Evolutionary conservation across 2,888 invertebrate genomes (phyloP).

Genomic region (Litoditis marina): DNA sequence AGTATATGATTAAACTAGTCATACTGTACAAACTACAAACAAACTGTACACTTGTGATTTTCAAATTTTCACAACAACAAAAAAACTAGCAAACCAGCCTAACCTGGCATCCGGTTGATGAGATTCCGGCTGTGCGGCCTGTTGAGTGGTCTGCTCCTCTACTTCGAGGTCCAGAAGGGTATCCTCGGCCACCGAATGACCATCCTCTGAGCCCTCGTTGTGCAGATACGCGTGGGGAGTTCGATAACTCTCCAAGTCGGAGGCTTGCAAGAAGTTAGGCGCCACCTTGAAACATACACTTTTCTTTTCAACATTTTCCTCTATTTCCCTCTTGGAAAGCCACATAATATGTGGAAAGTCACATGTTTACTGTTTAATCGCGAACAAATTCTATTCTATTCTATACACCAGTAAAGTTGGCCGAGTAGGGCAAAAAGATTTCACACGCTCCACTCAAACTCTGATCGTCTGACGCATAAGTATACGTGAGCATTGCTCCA

Average conservation of each 20-base stretch:
- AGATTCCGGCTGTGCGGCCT: slow-evolving; percentile 18
- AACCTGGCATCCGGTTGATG: slow-evolving; percentile 32
- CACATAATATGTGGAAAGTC: no score
- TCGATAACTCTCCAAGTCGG: slow-evolving; percentile 87
- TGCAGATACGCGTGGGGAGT: slow-evolving; percentile 75
- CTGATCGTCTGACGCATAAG: no score
- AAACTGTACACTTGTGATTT: no score
- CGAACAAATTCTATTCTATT: no score
- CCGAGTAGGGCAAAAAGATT: neutral
- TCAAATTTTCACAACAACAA: no score
- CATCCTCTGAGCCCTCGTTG: slow-evolving; percentile 45
- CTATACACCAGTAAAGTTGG: no score
- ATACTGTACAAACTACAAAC: no score
- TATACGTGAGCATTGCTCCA: no score
- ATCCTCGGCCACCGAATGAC: slow-evolving; percentile 49
- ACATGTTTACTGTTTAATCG: no score
- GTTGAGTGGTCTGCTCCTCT: slow-evolving; percentile 26
- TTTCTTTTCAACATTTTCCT: no score
- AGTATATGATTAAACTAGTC: no score
- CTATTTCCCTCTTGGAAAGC: no score
- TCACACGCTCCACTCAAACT: neutral
- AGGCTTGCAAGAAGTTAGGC: slow-evolving; percentile 83
- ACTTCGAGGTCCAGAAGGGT: slow-evolving; percentile 42
- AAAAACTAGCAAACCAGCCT: neutral
- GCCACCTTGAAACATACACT: slow-evolving; percentile 69